Percentiles rank a stretch among this genome's conserved stretches.
phyloP scores from a whole-genome alignment of 2,797 vertebrate species.

The Enteromius argenteus region DNA sequence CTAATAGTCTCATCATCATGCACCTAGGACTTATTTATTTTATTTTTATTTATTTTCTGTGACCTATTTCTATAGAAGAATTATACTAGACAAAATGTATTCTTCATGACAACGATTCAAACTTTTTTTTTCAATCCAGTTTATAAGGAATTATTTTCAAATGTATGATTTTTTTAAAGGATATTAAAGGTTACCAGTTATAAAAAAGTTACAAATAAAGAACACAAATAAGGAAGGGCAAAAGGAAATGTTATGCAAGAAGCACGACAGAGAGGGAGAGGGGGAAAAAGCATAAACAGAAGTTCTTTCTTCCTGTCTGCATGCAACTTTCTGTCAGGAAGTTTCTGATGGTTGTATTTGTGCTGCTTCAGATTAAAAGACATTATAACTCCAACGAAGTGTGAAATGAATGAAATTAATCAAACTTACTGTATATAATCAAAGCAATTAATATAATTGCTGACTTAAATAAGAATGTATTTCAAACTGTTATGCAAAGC shows the following conservation, averaged over 20 bases:
- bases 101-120: too few relatives aligned
- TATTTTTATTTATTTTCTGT: background rate
- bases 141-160: background rate
- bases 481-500: background rate
- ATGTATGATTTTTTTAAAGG: background rate
- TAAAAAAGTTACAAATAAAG: background rate
- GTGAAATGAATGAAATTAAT: background rate
- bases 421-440: background rate
- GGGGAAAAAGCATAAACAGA: background rate
- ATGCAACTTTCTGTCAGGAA: background rate
- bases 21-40: background rate
- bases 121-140: background rate
- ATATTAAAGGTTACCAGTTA: background rate
- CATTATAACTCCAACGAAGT: background rate
- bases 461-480: background rate
- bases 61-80: background rate
- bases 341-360: background rate
- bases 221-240: background rate
- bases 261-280: background rate
- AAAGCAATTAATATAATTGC: background rate
- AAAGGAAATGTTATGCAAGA: background rate
- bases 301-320: slow-evolving; percentile 21
- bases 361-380: background rate
- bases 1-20: background rate
- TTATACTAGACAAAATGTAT: background rate